Evolutionary conservation across 2,888 invertebrate genomes (phyloP).

Genomic region (Leptopterna dolabrata): DNA sequence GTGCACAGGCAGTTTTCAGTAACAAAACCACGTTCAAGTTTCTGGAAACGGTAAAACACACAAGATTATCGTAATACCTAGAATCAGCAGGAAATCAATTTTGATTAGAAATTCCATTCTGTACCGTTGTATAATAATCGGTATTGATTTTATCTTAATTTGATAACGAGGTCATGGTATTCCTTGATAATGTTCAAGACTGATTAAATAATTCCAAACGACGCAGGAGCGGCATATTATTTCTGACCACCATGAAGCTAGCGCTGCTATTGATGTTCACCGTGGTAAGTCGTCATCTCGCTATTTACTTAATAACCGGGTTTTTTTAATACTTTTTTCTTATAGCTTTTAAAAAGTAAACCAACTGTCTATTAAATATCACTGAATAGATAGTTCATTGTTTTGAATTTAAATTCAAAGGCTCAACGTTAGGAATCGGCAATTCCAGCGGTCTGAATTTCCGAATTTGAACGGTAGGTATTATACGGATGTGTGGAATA

Average conservation of each 20-base stretch:
- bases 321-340: neutral
- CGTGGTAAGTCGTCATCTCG: neutral
- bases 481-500: no score
- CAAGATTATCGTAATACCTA: no score
- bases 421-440: no score
- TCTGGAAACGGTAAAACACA: neutral
- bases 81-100: neutral
- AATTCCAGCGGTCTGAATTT: no score
- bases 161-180: neutral
- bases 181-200: neutral
- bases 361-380: neutral
- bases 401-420: no score
- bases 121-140: neutral
- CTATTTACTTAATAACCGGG: no score
- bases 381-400: no score
- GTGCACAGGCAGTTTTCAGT: no score
- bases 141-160: neutral
- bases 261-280: neutral
- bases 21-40: neutral
- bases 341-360: neutral
- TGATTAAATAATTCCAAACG: neutral
- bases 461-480: no score
- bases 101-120: neutral
- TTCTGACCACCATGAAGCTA: neutral
- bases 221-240: neutral